Evolutionary conservation across 2,888 invertebrate species (phyloP), one percentile per base, ranked within the genome.

Genomic region (Anorthoa munda): DNA sequence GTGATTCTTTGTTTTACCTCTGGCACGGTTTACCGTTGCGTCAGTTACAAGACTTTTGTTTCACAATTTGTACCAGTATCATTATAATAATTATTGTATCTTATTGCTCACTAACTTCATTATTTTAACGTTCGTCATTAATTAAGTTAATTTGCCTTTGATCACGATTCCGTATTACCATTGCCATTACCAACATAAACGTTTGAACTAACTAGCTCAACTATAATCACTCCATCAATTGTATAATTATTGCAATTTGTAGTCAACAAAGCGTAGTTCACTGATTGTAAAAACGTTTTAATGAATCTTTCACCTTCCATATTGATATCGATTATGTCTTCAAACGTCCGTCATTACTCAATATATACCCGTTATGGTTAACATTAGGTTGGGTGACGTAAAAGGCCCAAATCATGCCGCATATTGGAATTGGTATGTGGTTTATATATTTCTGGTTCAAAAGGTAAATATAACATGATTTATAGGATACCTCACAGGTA

Each of bases 241-340:
- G n/a, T 79, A 23, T 53, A 46, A 61, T 45, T 72, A 78, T 74
- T 61, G 21, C 15, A 59, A 72, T 72, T 56, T 68, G 23, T 50
- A 23, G 39, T 53, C 4, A 65, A 13, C 58, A 75, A 76, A 78
- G 82, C 68, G 58, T 64, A 23, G 51, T 66, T 56, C 11, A 2
- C 26, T 67, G 53, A 78, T 76, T 72, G 64, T 64, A 74, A 72
- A 79, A 76, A 65, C 61, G 65, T 65, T 85, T 60, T 74, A 82
- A 87, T 82, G 76, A 80, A 75, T 48, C 69, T 74, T 72, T 80
- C 71, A 82, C 67, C 66, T 78, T 61, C 56, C 60, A 71, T 79
- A 79, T 72, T 79, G 77, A 61, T 74, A 75, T 77, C 69, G 55
- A 85, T 85, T 85, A 79, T 68, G 11, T 71, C 66, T 66, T 82